Base-by-base conservation (phyloP, 2,113 vertebrate genomes). In the Gymnobelideus leadbeateri region DNA sequence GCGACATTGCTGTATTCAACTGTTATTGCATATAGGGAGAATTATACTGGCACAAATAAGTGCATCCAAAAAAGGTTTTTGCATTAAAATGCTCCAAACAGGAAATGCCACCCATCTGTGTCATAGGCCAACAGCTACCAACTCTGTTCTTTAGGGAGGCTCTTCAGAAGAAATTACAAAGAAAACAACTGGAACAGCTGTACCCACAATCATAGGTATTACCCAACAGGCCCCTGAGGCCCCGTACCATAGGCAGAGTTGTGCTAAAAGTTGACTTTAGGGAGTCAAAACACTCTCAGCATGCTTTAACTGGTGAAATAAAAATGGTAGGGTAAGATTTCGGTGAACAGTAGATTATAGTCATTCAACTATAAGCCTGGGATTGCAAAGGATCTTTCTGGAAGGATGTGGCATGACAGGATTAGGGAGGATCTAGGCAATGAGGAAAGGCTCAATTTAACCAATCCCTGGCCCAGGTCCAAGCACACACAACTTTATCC, bases 171-270 rank as follows among this genome's bases (percentile, higher is more conserved):
- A 84, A 49, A 7, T 89, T 3, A 28, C 28, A 51, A 49, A 47
- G 50, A 3, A 51, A 89, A 90, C 2, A 10, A 37, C 1, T 53
- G 43, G 9, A 1, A 10, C 54, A 14, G 12, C 54, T 1, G 1
- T 23, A 43, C 90, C 90, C 11, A 43, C 54, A 0, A 84, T 1
- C 0, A 37, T 0, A 31, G 90, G 47, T 9, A 43, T 19, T 3
- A 4, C 1, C 2, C n/a, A 21, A 8, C 25, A 51, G 24, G 89
- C 23, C 9, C 7, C 3, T 0, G 0, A n/a, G 61, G 3, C 37
- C 91, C 77, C 43, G 49, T 55, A 91, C 21, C 47, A 1, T 21
- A 47, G 46, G 47, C 54, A 31, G 51, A 47, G 57, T 54, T 0
- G 0, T 84, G 55, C 0, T 89, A 37, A 0, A 3, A 24, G 92